Percentiles rank a stretch among this genome's conserved stretches.
Evolutionary conservation across 2,888 invertebrate genomes (phyloP).

Genomic region (Leptura quadrifasciata): DNA sequence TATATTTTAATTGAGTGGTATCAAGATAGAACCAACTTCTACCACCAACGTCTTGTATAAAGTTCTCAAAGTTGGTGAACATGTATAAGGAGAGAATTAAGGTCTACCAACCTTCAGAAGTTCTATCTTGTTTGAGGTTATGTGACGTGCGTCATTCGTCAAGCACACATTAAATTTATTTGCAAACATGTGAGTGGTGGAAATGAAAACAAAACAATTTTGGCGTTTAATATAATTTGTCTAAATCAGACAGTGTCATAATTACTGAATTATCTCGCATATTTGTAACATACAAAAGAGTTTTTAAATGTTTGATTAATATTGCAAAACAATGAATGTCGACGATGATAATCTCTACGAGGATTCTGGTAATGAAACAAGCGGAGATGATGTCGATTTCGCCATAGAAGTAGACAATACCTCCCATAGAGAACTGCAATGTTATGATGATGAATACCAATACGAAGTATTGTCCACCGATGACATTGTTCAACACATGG

Average conservation of each 20-base stretch:
- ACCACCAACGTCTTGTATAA: too few relatives aligned
- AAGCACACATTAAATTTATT: conserved; percentile 10
- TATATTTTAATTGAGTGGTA: too few relatives aligned
- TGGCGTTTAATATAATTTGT: conserved; percentile 55
- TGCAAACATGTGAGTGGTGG: conserved; percentile 51
- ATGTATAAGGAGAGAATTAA: too few relatives aligned
- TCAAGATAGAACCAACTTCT: too few relatives aligned
- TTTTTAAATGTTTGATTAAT: conserved; percentile 46
- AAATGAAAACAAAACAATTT: conserved; percentile 55
- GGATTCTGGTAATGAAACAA: conserved; percentile 94
- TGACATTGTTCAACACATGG: conserved; percentile 98
- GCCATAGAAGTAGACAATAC: conserved; percentile 90
- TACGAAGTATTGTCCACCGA: conserved; percentile 97
- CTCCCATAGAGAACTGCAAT: conserved; percentile 85
- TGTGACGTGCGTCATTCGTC: background rate
- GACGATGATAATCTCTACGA: conserved; percentile 93
- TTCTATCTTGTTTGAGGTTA: background rate
- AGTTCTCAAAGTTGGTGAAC: too few relatives aligned
- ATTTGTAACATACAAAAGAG: conserved; percentile 38
- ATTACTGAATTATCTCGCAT: conserved; percentile 44
- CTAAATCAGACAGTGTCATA: conserved; percentile 59
- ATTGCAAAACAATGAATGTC: conserved; percentile 84
- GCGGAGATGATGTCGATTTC: conserved; percentile 96
- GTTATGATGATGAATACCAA: conserved; percentile 92
- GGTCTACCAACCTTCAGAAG: too few relatives aligned